Base-by-base conservation (phyloP, 2,797 vertebrate species). In the Harpagifer antarcticus region DNA sequence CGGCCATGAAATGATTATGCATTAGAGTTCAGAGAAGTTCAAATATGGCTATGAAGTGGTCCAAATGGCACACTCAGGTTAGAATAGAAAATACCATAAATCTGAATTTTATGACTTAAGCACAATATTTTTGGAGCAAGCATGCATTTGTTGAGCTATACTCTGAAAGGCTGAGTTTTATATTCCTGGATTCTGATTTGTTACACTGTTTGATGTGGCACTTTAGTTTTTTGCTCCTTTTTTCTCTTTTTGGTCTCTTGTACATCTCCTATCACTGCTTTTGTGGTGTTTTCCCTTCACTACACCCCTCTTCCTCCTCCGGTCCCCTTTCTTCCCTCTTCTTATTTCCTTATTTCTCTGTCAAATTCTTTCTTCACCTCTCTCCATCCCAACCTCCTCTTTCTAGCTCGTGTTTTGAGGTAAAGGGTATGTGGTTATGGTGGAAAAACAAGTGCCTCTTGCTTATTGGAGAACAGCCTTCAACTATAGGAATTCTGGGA, bases 401-500 rank as follows among this genome's bases (percentile, higher is more conserved):
- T 50, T 87, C 86, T 88, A 86, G 86, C 84, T 85, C 72, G 81
- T 92, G 89, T 91, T 91, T 90, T 91, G 87, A 92, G 93, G 92
- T 93, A 92, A 93, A 86, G 90, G 90, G 87, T 93, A 91, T 91
- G 89, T 91, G 89, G 92, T 89, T 83, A 93, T 92, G 90, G 90
- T 92, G 90, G 86, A 89, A 90, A 91, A 88, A 89, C 72, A 87
- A 89, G 78, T 91, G 89, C 91, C 90, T 94, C 89, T 89, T 92
- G 92, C 90, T 94, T 86, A 95, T 85, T 90, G 86, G 86, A 93
- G 82, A 91, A 90, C 86, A 92, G 87, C 87, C 86, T 89, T 93
- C 81, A 89, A 90, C 81, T 89, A 92, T 91, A 94, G 93, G 92
- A 94, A 94, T 95, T 95, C 93, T 95, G 94, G 93, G 93, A 92